Conservation (phyloP, 1,140 invertebrate species). For the Drosophila kohkoa region DNA sequence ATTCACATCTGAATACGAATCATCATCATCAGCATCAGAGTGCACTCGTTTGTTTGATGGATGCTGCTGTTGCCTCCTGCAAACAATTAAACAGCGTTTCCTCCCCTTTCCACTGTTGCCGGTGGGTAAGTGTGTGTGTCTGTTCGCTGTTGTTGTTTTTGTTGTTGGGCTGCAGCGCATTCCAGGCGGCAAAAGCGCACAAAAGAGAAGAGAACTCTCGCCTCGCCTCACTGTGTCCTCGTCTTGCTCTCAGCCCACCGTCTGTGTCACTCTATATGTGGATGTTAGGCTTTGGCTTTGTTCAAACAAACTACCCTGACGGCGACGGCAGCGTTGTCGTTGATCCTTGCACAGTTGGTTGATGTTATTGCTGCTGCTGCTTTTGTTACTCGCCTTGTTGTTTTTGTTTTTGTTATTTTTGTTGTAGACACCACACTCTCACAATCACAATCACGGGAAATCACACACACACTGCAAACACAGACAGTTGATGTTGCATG, state of each 20-base stretch:
- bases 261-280: slow-evolving; percentile 16
- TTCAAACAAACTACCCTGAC: slow-evolving; percentile 77
- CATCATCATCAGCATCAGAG: slow-evolving; percentile 34
- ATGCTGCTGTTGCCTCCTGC: slow-evolving; percentile 44
- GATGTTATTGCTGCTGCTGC: slow-evolving; percentile 49
- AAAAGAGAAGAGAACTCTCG: slow-evolving; percentile 47
- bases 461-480: slow-evolving; percentile 14
- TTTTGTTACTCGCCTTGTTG: slow-evolving; percentile 51
- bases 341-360: slow-evolving; percentile 61
- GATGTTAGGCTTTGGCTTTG: slow-evolving; percentile 61
- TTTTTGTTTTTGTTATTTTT: slow-evolving; percentile 58
- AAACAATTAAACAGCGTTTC: slow-evolving; percentile 73
- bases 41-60: slow-evolving; percentile 65
- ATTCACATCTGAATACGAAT: slow-evolving; percentile 14
- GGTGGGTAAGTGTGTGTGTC: slow-evolving; percentile 37
- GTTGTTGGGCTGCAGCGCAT: slow-evolving; percentile 47
- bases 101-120: slow-evolving; percentile 62
- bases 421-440: slow-evolving; percentile 53
- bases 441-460: slow-evolving; percentile 24
- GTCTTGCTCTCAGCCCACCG: slow-evolving; percentile 21
- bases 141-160: slow-evolving; percentile 45
- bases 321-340: slow-evolving; percentile 53
- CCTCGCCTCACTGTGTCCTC: not conserved
- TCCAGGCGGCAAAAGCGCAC: slow-evolving; percentile 60
- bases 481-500: slow-evolving; percentile 35